Conservation (phyloP, 1,140 invertebrate species). For the Anastatus disparis region DNA sequence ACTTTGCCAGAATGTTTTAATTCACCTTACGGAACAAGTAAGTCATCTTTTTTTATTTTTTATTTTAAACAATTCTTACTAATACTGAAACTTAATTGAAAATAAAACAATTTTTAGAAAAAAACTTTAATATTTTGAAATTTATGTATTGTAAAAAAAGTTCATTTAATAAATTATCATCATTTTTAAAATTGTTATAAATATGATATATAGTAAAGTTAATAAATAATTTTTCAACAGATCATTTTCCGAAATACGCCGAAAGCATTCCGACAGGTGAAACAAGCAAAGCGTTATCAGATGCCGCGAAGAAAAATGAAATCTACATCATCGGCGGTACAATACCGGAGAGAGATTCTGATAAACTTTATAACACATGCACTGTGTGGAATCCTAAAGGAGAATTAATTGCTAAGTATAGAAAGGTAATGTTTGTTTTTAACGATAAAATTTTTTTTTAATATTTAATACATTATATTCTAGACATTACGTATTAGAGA, state of each 20-base stretch:
- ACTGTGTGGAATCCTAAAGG: slow-evolving; percentile 88
- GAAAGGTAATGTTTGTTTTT: slow-evolving; percentile 70
- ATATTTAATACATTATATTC: no score
- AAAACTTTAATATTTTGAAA: neutral
- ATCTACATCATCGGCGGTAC: slow-evolving; percentile 91
- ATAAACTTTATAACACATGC: slow-evolving; percentile 89
- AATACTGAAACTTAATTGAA: no score
- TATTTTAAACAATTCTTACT: slow-evolving; percentile 1
- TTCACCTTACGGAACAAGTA: slow-evolving; percentile 90
- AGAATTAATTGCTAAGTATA: slow-evolving; percentile 77
- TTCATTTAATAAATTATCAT: no score
- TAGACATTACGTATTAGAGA: no score
- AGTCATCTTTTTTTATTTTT: neutral
- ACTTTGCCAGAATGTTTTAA: slow-evolving; percentile 94
- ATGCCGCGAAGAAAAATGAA: slow-evolving; percentile 79
- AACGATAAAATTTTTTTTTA: no score
- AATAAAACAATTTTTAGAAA: neutral
- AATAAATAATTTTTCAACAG: slow-evolving; percentile 52
- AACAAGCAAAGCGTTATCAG: slow-evolving; percentile 77
- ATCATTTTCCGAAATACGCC: slow-evolving; percentile 87
- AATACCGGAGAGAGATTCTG: slow-evolving; percentile 81
- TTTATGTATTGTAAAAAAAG: no score
- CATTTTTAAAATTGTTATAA: neutral
- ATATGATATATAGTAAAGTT: neutral
- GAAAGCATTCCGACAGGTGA: slow-evolving; percentile 83